Conservation (phyloP, 2,888 invertebrate genomes). For the Diarsia mendica region DNA sequence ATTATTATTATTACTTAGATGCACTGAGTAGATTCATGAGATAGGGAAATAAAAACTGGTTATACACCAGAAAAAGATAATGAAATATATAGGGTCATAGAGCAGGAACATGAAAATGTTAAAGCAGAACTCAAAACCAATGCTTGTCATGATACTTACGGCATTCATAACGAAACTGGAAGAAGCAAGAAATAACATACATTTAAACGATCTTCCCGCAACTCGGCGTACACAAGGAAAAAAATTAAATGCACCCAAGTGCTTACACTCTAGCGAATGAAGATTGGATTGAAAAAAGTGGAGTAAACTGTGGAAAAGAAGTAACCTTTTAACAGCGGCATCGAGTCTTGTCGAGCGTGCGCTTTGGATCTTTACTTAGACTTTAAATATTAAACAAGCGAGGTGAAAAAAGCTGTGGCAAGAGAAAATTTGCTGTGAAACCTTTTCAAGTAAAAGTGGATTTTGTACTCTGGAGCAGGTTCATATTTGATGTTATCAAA, state of each 20-base stretch:
- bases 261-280: slow-evolving; percentile 57
- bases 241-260: slow-evolving; percentile 55
- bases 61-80: background rate
- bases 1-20: slow-evolving; percentile 28
- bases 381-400: slow-evolving; percentile 44
- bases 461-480: slow-evolving; percentile 3
- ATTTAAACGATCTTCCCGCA: slow-evolving; percentile 25
- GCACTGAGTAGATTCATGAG: slow-evolving; percentile 28
- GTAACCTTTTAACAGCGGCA: slow-evolving; percentile 48
- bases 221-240: slow-evolving; percentile 27
- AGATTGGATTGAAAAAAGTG: slow-evolving; percentile 62
- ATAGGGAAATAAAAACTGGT: slow-evolving; percentile 16
- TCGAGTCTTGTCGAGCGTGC: slow-evolving; percentile 49
- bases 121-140: background rate
- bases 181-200: slow-evolving; percentile 13
- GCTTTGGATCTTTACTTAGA: slow-evolving; percentile 49
- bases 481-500: slow-evolving; percentile 27
- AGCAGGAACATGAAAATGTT: background rate
- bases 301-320: slow-evolving; percentile 41
- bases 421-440: slow-evolving; percentile 21
- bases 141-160: background rate
- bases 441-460: slow-evolving; percentile 23
- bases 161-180: background rate
- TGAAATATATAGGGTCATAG: background rate
- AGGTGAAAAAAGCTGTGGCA: slow-evolving; percentile 17